phyloP scores from a whole-genome alignment of 2,888 invertebrate genomes.

The Pharmacophagus antenor region DNA sequence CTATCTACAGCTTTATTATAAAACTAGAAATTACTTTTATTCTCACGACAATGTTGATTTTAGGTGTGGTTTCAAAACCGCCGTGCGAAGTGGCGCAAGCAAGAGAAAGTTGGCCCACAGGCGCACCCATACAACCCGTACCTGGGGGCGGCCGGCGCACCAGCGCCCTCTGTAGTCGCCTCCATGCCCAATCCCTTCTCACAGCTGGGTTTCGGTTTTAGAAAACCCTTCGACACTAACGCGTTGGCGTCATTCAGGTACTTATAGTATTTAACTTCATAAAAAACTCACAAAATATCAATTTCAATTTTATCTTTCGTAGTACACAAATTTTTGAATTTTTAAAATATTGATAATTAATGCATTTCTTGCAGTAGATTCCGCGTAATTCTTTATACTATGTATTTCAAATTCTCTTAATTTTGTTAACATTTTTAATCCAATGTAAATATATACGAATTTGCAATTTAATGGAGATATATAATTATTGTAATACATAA shows the following conservation, averaged over 20 bases:
- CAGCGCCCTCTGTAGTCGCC: conserved; percentile 86
- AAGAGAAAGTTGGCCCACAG: conserved; percentile 95
- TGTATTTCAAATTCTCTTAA: too few relatives aligned
- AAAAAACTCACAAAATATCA: too few relatives aligned
- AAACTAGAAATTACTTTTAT: background rate
- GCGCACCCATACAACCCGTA: conserved; percentile 95
- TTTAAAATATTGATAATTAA: too few relatives aligned
- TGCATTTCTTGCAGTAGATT: too few relatives aligned
- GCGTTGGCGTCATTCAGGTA: conserved; percentile 86
- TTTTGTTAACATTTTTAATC: too few relatives aligned
- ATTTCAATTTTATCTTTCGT: too few relatives aligned
- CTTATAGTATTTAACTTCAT: too few relatives aligned
- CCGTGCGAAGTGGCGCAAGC: conserved; percentile 95
- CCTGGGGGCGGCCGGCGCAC: conserved; percentile 80
- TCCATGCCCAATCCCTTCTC: conserved; percentile 91
- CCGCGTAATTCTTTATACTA: too few relatives aligned
- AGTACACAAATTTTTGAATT: too few relatives aligned
- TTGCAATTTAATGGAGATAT: too few relatives aligned
- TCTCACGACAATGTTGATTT: conserved; percentile 46
- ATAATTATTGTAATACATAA: too few relatives aligned
- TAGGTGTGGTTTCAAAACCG: conserved; percentile 98
- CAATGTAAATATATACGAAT: too few relatives aligned
- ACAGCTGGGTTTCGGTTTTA: conserved; percentile 87
- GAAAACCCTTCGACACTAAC: conserved; percentile 86
- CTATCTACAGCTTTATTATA: background rate